A percentile compares a stretch with the other conserved stretches of the same genome.
Conservation (phyloP, 1,140 invertebrate species). For the Phymorhynchus buccinoides region DNA sequence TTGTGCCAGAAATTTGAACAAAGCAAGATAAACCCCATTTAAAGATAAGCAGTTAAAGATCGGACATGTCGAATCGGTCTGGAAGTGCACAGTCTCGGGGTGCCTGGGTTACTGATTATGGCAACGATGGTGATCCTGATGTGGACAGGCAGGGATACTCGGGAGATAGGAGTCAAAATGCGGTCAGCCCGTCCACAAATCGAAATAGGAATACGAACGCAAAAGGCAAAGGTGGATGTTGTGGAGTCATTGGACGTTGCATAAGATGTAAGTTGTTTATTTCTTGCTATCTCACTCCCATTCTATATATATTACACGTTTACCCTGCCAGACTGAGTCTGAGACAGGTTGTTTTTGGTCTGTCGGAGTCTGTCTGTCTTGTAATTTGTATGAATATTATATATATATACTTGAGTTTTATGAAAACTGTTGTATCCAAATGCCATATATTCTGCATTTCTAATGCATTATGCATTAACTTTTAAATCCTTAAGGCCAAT, state of each 20-base stretch:
- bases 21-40: background rate
- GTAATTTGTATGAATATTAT: no score
- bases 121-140: conserved; percentile 58
- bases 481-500: no score
- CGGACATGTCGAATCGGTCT: conserved; percentile 48
- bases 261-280: conserved; percentile 66
- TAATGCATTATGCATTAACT: no score
- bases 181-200: conserved; percentile 9
- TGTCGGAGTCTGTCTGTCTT: no score
- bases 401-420: no score
- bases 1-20: background rate
- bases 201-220: conserved; percentile 64
- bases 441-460: no score
- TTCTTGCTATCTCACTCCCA: no score
- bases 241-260: conserved; percentile 55
- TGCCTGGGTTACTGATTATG: conserved; percentile 62
- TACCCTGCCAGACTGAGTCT: no score
- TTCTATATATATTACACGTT: no score
- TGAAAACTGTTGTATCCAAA: no score
- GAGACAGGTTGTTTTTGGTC: no score
- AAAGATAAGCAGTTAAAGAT: background rate
- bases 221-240: conserved; percentile 38
- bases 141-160: conserved; percentile 54
- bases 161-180: conserved; percentile 39
- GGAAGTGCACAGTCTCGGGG: conserved; percentile 64